These are phyloP conservation scores for Amblyopsis rosae DNA, from an alignment of 2,113 vertebrate genomes.

Conservation along the genomic window DNA sequence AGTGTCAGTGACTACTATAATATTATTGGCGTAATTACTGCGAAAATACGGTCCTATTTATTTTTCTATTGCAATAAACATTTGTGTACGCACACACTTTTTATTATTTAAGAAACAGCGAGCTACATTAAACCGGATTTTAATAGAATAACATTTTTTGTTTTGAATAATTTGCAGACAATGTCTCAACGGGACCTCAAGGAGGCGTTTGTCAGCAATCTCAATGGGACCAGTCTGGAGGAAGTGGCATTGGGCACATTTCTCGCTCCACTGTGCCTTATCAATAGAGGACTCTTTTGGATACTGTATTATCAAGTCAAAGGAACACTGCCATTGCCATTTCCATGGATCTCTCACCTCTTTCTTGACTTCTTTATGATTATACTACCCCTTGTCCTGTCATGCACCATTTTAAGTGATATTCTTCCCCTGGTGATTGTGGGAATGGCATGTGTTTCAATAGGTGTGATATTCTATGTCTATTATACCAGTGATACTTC, in stretches of 20 bases:
- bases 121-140: neutral
- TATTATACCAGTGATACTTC: constrained; percentile 34
- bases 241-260: constrained; percentile 83
- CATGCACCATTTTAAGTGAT: constrained; percentile 82
- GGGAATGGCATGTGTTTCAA: constrained; percentile 52
- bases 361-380: constrained; percentile 84
- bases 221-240: constrained; percentile 86
- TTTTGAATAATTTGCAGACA: constrained; percentile 55
- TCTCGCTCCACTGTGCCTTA: constrained; percentile 81
- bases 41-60: constrained; percentile 5
- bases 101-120: no score
- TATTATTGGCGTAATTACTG: neutral
- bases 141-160: neutral
- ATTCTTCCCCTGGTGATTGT: constrained; percentile 68
- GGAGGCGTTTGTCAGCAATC: constrained; percentile 89
- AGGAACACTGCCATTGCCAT: constrained; percentile 62
- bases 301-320: constrained; percentile 70
- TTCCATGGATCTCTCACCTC: constrained; percentile 70
- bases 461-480: constrained; percentile 67
- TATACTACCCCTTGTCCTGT: constrained; percentile 81
- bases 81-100: neutral
- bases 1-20: no score
- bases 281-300: constrained; percentile 84
- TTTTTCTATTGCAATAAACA: neutral
- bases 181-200: constrained; percentile 87